Evolutionary conservation across 2,888 invertebrate species (phyloP).

Genomic region (Eurois occulta): DNA sequence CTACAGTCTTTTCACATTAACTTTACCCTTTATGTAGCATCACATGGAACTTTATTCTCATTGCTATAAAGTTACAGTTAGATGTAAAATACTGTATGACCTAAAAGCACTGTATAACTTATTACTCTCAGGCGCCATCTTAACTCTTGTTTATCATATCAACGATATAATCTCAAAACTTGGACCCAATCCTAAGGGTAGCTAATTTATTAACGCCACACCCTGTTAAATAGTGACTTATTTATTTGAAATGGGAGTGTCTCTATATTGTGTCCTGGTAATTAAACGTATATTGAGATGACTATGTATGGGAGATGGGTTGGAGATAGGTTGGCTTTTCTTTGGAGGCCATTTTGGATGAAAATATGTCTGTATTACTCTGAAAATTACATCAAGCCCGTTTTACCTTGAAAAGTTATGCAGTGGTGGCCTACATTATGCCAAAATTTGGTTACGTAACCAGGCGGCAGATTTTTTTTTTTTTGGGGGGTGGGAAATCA

Average conservation of each 20-base stretch:
- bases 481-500: no score
- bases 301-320: constrained; percentile 34
- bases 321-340: constrained; percentile 13
- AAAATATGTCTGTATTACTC: background rate
- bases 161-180: constrained; percentile 6
- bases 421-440: background rate
- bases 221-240: constrained; percentile 67
- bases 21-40: background rate
- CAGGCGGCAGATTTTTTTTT: background rate
- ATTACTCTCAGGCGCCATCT: constrained; percentile 13
- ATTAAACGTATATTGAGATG: constrained; percentile 52
- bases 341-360: background rate
- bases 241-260: constrained; percentile 59
- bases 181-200: constrained; percentile 56
- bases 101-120: background rate
- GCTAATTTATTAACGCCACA: constrained; percentile 65
- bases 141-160: background rate
- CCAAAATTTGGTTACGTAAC: background rate
- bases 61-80: background rate
- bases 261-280: constrained; percentile 44
- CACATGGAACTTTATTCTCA: background rate
- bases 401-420: no score
- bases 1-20: background rate
- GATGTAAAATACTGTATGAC: background rate
- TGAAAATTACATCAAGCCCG: background rate